A percentile compares a stretch with the other conserved stretches of the same genome.
These are phyloP conservation scores for Aphaenogaster floridana DNA, from an alignment of 1,140 invertebrate species.

Conservation along the genomic window DNA sequence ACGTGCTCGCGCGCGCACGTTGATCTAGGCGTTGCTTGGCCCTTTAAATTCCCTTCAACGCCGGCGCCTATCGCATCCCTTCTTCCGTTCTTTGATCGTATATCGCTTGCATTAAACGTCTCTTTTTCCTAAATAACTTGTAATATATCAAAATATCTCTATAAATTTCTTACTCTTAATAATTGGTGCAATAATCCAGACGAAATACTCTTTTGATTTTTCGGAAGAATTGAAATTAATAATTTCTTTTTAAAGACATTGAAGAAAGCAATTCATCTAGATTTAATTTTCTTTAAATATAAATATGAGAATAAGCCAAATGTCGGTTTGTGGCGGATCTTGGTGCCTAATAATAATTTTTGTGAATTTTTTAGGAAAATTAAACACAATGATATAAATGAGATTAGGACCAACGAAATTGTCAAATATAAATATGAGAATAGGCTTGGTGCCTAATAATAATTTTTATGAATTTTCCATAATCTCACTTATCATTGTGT, in stretches of 20 bases:
- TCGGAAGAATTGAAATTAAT: neutral
- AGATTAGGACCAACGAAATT: too few relatives aligned
- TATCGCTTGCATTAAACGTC: neutral
- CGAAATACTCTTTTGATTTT: neutral
- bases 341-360: too few relatives aligned
- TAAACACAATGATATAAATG: too few relatives aligned
- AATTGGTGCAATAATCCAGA: neutral
- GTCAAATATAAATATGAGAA: too few relatives aligned
- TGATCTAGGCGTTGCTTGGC: constrained; percentile 33
- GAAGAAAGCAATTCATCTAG: neutral
- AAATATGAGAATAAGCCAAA: too few relatives aligned
- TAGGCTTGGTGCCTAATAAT: too few relatives aligned
- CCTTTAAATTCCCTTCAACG: constrained; percentile 49
- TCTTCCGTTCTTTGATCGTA: neutral
- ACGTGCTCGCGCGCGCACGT: neutral
- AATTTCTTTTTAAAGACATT: neutral
- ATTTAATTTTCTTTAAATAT: neutral
- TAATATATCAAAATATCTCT: neutral
- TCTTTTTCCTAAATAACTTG: neutral
- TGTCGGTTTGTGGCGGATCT: too few relatives aligned
- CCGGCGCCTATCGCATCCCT: constrained; percentile 19
- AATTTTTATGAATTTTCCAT: too few relatives aligned
- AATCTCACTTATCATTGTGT: too few relatives aligned
- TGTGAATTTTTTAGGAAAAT: too few relatives aligned
- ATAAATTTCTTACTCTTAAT: neutral